Base-by-base conservation (phyloP, 2,113 vertebrate genomes). In the Orcinus orca region DNA sequence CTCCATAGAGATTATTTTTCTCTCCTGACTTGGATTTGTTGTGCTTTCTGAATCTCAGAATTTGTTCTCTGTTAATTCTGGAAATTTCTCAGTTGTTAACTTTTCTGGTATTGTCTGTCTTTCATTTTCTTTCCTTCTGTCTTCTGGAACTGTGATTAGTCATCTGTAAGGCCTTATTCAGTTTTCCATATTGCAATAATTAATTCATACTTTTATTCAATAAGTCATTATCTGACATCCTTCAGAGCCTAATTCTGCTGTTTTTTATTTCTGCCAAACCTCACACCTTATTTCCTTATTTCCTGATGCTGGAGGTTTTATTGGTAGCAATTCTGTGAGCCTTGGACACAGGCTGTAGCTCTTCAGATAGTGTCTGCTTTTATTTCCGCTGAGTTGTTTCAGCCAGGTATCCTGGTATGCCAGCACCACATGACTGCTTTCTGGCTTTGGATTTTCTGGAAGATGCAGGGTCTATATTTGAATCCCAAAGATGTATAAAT, bases 391-490 rank as follows among this genome's bases (percentile, higher is more conserved):
- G 7, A 63, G 3, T 63, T 62, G 20, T 77, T 88, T 93, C 15
- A 50, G 2, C 44, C 33, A 89, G 90, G 50, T n/a, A 82, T 87
- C 58, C 9, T 74, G 50, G 11, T 93, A 15, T 79, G 17, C 53
- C 29, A 90, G 31, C 15, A 89, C 62, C 71, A 33, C 67, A n/a
- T 79, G 74, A 77, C 62, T 85, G 9, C n/a, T 76, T 88, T 77
- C 90, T 77, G 67, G 36, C 31, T 90, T 96, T 36, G 17, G 31
- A 79, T 85, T 90, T 85, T 67, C 67, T 93, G 73, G 31, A 88
- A 92, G 55, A 65, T 95, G 74, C 23, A 47, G 44, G 44, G n/a
- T 80, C 44, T 47, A 21, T 80, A 10, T 90, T 80, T 80, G 65
- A 90, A 65, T 80, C 55, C 85, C 44, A 33, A 3, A 70, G 58